Evolutionary conservation across 2,797 vertebrate species (phyloP), one percentile per base, ranked within the genome.

Genomic region (Cynopterus sphinx): DNA sequence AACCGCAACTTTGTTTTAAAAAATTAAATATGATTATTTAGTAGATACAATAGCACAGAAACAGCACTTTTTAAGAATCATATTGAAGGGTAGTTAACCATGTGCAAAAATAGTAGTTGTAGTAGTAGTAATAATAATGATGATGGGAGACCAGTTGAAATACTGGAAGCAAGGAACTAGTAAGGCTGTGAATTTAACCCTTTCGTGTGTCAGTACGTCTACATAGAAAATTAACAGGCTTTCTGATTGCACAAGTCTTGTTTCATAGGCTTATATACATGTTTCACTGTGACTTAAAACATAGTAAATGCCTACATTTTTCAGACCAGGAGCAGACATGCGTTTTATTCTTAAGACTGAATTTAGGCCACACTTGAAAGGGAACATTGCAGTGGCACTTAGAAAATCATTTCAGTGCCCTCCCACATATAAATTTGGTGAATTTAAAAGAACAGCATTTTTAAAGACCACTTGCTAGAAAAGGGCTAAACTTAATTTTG

Each of bases 21-120:
- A 98, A 98, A 97, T 98, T 97, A 98, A 98, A 98, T 98, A 97
- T 97, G 97, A 98, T 98, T 97, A 98, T 98, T 98, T 98, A 98
- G 98, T 81, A 97, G 98, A 98, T 98, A 99, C 98, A 97, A 95
- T 98, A 98, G 94, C 98, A 99, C 98, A 98, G 98, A 98, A 98
- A 98, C 98, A 98, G 98, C 98, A 98, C 97, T 98, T 97, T 96
- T 97, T 70, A 98, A 98, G 98, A 97, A 97, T 97, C 91, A 94
- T 98, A 98, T 74, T 97, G 97, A 98, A 98, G 97, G 96, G 97
- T 97, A 97, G 94, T 98, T 98, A 98, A 95, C 97, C 94, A 97
- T 98, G 98, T 98, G 98, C 98, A 98, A 98, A 98, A 98, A 96
- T 96, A 98, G 96, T 92, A 97, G 83, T 63, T 73, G 85, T 63